Conservation (phyloP, 2,888 invertebrate genomes). For the Cerastoderma edule region DNA sequence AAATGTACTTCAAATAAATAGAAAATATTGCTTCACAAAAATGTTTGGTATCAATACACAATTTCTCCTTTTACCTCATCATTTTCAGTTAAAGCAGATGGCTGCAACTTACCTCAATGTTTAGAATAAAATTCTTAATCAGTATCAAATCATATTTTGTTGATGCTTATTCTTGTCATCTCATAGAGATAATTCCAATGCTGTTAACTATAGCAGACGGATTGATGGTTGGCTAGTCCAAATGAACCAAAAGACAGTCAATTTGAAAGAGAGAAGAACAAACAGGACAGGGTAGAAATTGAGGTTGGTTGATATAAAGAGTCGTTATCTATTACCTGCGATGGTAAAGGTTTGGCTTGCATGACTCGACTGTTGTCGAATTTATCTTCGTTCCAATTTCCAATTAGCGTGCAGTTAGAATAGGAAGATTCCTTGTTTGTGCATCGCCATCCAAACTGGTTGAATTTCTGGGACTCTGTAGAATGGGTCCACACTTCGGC, state of each 20-base stretch:
- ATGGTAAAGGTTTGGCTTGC: conserved; percentile 77
- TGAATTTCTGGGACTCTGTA: conserved; percentile 73
- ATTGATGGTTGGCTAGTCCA: not conserved
- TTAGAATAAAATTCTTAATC: too few species aligned
- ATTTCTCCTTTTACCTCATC: too few species aligned
- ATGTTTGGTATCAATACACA: too few species aligned
- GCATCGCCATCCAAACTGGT: conserved; percentile 80
- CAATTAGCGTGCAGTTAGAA: conserved; percentile 74
- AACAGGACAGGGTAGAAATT: not conserved
- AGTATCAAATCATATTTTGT: too few species aligned
- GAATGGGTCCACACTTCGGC: conserved; percentile 79
- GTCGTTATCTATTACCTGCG: conserved; percentile 81
- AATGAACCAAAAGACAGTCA: too few species aligned
- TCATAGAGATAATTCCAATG: too few species aligned
- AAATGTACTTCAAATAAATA: too few species aligned
- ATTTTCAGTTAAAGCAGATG: too few species aligned
- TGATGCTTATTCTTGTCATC: too few species aligned
- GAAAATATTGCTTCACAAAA: too few species aligned
- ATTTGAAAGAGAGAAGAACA: not conserved
- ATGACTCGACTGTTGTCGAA: conserved; percentile 75
- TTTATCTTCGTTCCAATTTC: conserved; percentile 82
- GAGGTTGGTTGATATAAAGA: not conserved
- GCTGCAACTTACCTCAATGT: too few species aligned
- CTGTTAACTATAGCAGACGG: not conserved
- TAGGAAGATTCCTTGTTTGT: conserved; percentile 79